A percentile compares a stretch with the other conserved stretches of the same genome.
These are phyloP conservation scores for Channa maculata DNA, from an alignment of 2,113 vertebrate species.

Conservation along the genomic window DNA sequence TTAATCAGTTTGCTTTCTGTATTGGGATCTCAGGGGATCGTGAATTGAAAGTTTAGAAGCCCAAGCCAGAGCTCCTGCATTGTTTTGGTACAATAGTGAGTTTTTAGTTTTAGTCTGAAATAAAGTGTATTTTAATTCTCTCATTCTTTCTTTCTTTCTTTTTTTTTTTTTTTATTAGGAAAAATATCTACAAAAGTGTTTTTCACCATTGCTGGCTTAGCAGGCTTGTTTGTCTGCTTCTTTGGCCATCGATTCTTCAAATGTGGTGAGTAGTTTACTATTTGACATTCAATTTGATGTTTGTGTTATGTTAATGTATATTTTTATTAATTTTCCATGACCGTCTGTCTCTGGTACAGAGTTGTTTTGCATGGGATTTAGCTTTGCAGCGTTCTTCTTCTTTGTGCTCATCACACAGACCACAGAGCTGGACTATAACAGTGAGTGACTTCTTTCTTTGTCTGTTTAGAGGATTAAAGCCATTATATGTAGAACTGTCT, in stretches of 20 bases:
- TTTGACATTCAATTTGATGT: too few relatives aligned
- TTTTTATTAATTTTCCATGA: too few relatives aligned
- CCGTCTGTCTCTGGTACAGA: slow-evolving; percentile 72
- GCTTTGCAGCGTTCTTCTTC: slow-evolving; percentile 87
- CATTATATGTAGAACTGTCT: too few relatives aligned
- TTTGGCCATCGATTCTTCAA: slow-evolving; percentile 96
- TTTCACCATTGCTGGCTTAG: slow-evolving; percentile 87
- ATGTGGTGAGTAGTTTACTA: slow-evolving; percentile 84
- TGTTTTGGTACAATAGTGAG: too few relatives aligned
- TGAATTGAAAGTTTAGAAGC: too few relatives aligned
- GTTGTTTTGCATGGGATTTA: slow-evolving; percentile 93
- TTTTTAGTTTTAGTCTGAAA: too few relatives aligned
- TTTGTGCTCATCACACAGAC: slow-evolving; percentile 88
- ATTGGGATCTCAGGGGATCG: too few relatives aligned
- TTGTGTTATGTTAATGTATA: too few relatives aligned
- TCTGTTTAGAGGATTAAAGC: neutral
- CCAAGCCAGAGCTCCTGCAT: too few relatives aligned
- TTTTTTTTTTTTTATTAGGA: slow-evolving; percentile 77
- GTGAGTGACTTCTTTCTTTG: slow-evolving; percentile 72
- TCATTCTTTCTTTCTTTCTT: neutral
- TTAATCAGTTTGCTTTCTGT: too few relatives aligned
- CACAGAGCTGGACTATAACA: slow-evolving; percentile 84
- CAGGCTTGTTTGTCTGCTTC: slow-evolving; percentile 93
- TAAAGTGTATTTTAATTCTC: too few relatives aligned
- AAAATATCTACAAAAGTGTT: slow-evolving; percentile 90